phyloP scores from a whole-genome alignment of 2,113 vertebrate species.

The Seriola aureovittata region DNA sequence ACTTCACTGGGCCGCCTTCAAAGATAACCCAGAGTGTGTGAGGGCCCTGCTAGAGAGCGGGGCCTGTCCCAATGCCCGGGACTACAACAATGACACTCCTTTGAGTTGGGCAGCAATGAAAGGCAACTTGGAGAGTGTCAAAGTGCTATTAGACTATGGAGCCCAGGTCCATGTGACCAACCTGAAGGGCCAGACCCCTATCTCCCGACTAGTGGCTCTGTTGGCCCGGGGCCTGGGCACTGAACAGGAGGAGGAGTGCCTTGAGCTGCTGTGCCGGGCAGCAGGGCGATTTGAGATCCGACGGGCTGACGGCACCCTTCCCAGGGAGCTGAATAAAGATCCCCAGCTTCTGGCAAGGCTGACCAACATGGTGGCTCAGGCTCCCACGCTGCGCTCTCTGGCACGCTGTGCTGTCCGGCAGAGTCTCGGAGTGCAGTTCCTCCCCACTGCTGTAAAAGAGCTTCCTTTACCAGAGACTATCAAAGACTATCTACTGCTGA shows the following conservation, averaged over 20 bases:
- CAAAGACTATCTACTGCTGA: slow-evolving; percentile 93
- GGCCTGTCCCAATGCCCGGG: slow-evolving; percentile 89
- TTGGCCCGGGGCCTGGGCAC: slow-evolving; percentile 92
- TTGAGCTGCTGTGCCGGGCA: slow-evolving; percentile 91
- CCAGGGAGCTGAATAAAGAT: slow-evolving; percentile 91
- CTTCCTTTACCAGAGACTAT: slow-evolving; percentile 92
- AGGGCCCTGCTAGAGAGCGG: slow-evolving; percentile 92
- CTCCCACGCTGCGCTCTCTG: slow-evolving; percentile 88
- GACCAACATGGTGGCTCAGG: slow-evolving; percentile 87
- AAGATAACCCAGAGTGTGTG: slow-evolving; percentile 94
- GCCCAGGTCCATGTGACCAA: slow-evolving; percentile 93
- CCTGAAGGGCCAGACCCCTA: slow-evolving; percentile 94
- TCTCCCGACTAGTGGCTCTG: slow-evolving; percentile 91
- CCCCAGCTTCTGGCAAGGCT: slow-evolving; percentile 92
- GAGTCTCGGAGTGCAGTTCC: slow-evolving; percentile 90
- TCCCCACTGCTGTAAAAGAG: slow-evolving; percentile 91
- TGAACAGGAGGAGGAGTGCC: slow-evolving; percentile 93
- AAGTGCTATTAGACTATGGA: slow-evolving; percentile 92
- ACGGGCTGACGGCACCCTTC: slow-evolving; percentile 88
- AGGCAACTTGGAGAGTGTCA: slow-evolving; percentile 95
- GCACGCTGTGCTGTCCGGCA: slow-evolving; percentile 90
- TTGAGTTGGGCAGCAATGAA: slow-evolving; percentile 99
- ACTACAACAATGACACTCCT: slow-evolving; percentile 96
- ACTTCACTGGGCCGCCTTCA: slow-evolving; percentile 97
- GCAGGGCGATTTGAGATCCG: slow-evolving; percentile 90